phyloP scores from a whole-genome alignment of 2,888 invertebrate genomes.

The Chrysopilus asiliformis region DNA sequence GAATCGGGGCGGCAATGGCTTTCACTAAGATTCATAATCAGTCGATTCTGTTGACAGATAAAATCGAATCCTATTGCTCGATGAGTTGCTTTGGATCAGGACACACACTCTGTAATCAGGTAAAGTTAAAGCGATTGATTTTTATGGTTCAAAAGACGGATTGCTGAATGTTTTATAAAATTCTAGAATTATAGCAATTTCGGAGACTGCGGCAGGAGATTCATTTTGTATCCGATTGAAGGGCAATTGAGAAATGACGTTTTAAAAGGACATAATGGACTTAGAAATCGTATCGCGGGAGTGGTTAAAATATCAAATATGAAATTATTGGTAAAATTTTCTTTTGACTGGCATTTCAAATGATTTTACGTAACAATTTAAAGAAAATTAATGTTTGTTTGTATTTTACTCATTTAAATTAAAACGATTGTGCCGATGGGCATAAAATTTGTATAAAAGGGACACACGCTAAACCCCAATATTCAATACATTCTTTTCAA shows the following conservation, averaged over 20 bases:
- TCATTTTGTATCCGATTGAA: conserved; percentile 1
- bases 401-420: no score
- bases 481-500: no score
- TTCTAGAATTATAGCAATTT: background rate
- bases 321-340: conserved; percentile 3
- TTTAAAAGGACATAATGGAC: conserved; percentile 12
- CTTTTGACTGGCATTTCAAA: background rate
- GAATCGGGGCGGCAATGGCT: no score
- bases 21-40: background rate
- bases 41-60: conserved; percentile 10
- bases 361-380: background rate
- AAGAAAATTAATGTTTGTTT: no score
- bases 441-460: no score
- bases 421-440: no score
- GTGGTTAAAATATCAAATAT: conserved; percentile 5
- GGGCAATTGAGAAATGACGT: conserved; percentile 3
- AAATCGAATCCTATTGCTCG: conserved; percentile 10
- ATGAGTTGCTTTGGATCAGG: conserved; percentile 9
- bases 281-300: conserved; percentile 10
- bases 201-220: conserved; percentile 1
- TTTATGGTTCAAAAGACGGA: background rate
- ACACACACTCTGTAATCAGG: conserved; percentile 15
- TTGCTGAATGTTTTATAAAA: background rate
- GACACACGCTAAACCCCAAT: no score
- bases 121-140: no score